These are phyloP conservation scores for Brachystomella parvula DNA, from an alignment of 1,140 invertebrate genomes.

Conservation along the genomic window DNA sequence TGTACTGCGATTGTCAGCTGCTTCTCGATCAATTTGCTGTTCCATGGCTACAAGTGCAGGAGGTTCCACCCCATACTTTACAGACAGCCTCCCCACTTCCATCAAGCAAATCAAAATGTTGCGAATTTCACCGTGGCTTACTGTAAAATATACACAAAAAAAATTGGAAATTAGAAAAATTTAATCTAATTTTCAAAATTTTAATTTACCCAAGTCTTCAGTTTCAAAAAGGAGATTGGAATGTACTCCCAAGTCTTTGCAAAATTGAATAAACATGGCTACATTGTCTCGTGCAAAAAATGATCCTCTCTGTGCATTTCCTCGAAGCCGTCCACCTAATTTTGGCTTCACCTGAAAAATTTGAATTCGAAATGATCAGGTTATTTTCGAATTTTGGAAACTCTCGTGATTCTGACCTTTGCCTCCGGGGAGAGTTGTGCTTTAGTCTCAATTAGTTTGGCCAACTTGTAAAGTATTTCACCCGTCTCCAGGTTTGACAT, in stretches of 20 bases:
- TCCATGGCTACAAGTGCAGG: conserved; percentile 82
- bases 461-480: conserved; percentile 66
- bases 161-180: conserved; percentile 1
- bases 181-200: conserved; percentile 4
- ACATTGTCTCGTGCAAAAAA: conserved; percentile 90
- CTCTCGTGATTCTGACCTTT: conserved; percentile 14
- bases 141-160: conserved; percentile 46
- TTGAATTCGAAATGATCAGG: too few species aligned
- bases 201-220: conserved; percentile 67
- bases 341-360: conserved; percentile 26
- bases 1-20: conserved; percentile 12
- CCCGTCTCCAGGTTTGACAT: conserved; percentile 70
- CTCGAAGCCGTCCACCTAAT: conserved; percentile 25
- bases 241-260: conserved; percentile 72
- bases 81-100: conserved; percentile 73
- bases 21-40: conserved; percentile 72
- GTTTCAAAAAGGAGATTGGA: conserved; percentile 87
- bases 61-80: conserved; percentile 66
- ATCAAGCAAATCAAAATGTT: conserved; percentile 81
- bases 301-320: conserved; percentile 44
- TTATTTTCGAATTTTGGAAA: neutral
- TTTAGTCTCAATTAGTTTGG: conserved; percentile 62
- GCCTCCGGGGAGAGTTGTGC: conserved; percentile 54
- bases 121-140: conserved; percentile 65
- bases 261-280: conserved; percentile 87